These are phyloP conservation scores for Fabriciana adippe DNA, from an alignment of 2,888 invertebrate species.

Conservation along the genomic window DNA sequence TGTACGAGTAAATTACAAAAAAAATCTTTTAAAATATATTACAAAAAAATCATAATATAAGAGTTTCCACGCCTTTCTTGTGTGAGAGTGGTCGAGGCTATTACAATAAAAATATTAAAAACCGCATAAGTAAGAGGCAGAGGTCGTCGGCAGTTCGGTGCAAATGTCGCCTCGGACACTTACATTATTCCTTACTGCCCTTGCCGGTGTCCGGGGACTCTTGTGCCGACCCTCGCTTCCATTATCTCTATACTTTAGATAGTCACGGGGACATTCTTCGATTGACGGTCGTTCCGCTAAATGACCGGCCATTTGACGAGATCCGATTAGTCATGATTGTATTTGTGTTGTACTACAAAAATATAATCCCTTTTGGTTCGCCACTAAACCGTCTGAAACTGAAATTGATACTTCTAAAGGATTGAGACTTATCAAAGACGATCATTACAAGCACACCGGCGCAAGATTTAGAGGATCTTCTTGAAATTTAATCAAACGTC, in stretches of 20 bases:
- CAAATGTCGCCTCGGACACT: constrained; percentile 82
- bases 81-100: constrained; percentile 61
- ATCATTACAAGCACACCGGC: constrained; percentile 58
- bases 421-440: constrained; percentile 68
- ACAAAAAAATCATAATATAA: constrained; percentile 1
- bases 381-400: constrained; percentile 51
- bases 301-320: constrained; percentile 77
- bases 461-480: constrained; percentile 66
- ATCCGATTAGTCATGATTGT: constrained; percentile 81
- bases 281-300: constrained; percentile 71
- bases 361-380: constrained; percentile 67
- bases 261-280: constrained; percentile 74
- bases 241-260: constrained; percentile 82
- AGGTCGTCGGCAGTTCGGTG: constrained; percentile 81
- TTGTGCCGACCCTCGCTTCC: constrained; percentile 62
- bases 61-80: constrained; percentile 35
- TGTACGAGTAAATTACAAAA: too few relatives aligned
- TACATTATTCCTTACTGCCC: constrained; percentile 76
- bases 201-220: constrained; percentile 49
- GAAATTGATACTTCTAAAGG: constrained; percentile 65
- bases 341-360: constrained; percentile 76
- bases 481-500: constrained; percentile 63
- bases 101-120: constrained; percentile 86
- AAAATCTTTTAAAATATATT: constrained; percentile 13
- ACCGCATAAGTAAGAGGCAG: constrained; percentile 81